Conservation (phyloP, 2,797 vertebrate genomes). For the Astyanax mexicanus region DNA sequence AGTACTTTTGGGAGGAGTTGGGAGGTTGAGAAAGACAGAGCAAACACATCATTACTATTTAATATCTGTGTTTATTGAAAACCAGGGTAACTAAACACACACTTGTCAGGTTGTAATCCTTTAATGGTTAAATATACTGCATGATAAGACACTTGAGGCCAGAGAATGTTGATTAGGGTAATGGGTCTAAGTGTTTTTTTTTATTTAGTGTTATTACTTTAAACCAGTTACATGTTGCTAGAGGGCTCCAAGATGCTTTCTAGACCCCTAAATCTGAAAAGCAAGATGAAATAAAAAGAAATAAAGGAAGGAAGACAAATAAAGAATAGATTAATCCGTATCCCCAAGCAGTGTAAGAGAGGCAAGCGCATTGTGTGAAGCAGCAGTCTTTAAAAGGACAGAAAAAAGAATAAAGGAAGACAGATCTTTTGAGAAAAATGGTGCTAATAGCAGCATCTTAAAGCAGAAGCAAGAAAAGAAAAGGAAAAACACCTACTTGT, state of each 20-base stretch:
- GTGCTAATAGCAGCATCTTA: too few relatives aligned
- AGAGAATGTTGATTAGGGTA: slow-evolving; percentile 46
- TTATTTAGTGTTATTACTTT: slow-evolving; percentile 59
- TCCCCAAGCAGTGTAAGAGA: slow-evolving; percentile 47
- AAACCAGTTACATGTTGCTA: slow-evolving; percentile 66
- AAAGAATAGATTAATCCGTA: slow-evolving; percentile 61
- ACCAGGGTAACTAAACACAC: slow-evolving; percentile 47
- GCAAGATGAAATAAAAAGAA: slow-evolving; percentile 9
- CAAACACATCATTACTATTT: slow-evolving; percentile 34
- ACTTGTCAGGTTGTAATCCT: slow-evolving; percentile 41
- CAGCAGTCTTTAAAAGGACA: not conserved
- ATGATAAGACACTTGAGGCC: slow-evolving; percentile 28
- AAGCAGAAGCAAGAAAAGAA: not conserved
- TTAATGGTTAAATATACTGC: not conserved
- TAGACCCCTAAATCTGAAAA: slow-evolving; percentile 81
- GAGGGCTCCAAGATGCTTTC: slow-evolving; percentile 72
- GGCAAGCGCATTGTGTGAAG: not conserved
- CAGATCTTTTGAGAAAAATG: not conserved
- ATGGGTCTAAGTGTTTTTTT: too few relatives aligned
- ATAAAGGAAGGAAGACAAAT: slow-evolving; percentile 41
- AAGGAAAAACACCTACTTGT: slow-evolving; percentile 86
- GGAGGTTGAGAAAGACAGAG: too few relatives aligned
- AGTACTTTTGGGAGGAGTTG: too few relatives aligned
- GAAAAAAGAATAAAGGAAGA: not conserved
- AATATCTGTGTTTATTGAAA: slow-evolving; percentile 66